Evolutionary conservation across 2,888 invertebrate species (phyloP).

Genomic region (Melangyna quadrimaculata): DNA sequence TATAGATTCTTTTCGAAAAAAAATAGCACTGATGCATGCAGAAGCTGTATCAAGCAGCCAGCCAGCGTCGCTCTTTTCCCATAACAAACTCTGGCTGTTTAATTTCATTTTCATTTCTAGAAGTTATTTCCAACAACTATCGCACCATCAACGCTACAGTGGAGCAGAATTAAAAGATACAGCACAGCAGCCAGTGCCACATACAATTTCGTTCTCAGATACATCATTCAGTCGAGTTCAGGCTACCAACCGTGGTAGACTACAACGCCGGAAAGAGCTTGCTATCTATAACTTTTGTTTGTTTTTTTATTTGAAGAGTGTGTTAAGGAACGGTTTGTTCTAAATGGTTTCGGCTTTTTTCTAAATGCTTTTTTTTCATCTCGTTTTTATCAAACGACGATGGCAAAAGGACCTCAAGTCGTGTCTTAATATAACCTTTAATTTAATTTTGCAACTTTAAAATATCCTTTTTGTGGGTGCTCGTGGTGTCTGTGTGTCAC

Average conservation of each 20-base stretch:
- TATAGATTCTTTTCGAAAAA: conserved; percentile 29
- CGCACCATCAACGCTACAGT: conserved; percentile 6
- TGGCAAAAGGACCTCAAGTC: conserved; percentile 25
- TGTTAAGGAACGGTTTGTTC: conserved; percentile 16
- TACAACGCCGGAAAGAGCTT: conserved; percentile 50
- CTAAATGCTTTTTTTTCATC: background rate
- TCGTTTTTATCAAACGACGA: conserved; percentile 1
- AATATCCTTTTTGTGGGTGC: conserved; percentile 21
- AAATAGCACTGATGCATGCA: conserved; percentile 35
- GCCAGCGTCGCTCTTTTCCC: conserved; percentile 43
- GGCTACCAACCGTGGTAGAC: conserved; percentile 75
- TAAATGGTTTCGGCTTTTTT: conserved; percentile 26
- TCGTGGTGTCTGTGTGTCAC: background rate
- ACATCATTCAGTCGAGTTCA: conserved; percentile 75
- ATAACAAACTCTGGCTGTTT: conserved; percentile 41
- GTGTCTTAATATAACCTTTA: conserved; percentile 23
- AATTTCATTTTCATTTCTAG: conserved; percentile 65
- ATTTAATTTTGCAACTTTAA: conserved; percentile 35
- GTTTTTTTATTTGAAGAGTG: conserved; percentile 1
- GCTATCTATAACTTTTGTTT: background rate
- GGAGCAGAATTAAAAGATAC: conserved; percentile 31
- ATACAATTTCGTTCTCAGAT: conserved; percentile 67
- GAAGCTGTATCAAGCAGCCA: conserved; percentile 39
- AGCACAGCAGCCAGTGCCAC: conserved; percentile 52
- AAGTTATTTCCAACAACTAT: conserved; percentile 37